Conservation (phyloP, 1,140 invertebrate species). For the Macrostomum lignano region DNA sequence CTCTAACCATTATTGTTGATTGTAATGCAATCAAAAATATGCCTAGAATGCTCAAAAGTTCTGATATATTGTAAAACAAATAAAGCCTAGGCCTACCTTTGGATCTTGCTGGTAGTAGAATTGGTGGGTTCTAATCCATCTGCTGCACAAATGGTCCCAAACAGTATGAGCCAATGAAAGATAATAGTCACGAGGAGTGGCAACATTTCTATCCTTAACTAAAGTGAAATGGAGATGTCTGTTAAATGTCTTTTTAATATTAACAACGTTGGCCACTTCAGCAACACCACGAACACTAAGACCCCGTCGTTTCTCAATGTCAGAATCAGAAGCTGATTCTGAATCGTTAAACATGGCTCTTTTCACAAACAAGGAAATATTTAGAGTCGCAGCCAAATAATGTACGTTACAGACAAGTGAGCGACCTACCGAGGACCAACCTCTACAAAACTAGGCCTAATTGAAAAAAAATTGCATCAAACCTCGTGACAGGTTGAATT, state of each 20-base stretch:
- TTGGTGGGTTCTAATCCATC: constrained; percentile 97
- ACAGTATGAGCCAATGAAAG: constrained; percentile 86
- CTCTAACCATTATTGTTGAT: no score
- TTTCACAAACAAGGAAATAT: no score
- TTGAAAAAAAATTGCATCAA: no score
- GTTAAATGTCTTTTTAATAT: constrained; percentile 93
- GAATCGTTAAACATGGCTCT: no score
- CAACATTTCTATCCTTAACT: constrained; percentile 92
- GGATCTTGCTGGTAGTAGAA: constrained; percentile 96
- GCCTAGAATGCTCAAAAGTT: no score
- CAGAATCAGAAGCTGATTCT: no score
- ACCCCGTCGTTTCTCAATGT: constrained; percentile 78
- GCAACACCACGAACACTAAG: constrained; percentile 91
- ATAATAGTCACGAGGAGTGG: constrained; percentile 80
- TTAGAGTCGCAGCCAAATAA: no score
- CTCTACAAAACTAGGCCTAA: no score
- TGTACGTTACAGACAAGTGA: no score
- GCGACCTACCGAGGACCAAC: no score
- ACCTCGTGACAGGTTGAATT: no score
- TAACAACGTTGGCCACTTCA: constrained; percentile 65
- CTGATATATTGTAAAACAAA: not conserved
- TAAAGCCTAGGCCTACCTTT: constrained; percentile 39
- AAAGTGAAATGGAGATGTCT: constrained; percentile 90
- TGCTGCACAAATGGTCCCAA: constrained; percentile 75
- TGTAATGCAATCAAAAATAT: no score